phyloP scores from a whole-genome alignment of 2,113 vertebrate species.

The Lampris megalopsis region DNA sequence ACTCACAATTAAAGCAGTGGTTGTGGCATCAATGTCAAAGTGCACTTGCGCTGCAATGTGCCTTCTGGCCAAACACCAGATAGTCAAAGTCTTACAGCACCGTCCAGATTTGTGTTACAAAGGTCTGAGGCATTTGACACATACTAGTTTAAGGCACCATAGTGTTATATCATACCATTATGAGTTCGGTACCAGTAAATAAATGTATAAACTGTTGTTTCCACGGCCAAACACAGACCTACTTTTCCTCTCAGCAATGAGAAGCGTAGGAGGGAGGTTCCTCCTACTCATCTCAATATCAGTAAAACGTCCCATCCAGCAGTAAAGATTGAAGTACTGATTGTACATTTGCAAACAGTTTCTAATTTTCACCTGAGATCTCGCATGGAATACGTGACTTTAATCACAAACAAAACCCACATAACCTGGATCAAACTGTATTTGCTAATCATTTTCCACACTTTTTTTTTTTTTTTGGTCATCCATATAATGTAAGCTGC shows the following conservation, averaged over 20 bases:
- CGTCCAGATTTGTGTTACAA: constrained; percentile 8
- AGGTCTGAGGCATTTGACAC: no score
- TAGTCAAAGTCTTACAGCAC: constrained; percentile 1
- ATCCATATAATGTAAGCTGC: constrained; percentile 12
- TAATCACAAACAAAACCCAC: constrained; percentile 10
- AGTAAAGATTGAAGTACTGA: constrained; percentile 21
- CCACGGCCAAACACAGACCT: no score
- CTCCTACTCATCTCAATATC: no score
- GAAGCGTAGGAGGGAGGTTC: no score
- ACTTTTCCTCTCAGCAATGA: no score
- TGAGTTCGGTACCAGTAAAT: no score
- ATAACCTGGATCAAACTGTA: background rate
- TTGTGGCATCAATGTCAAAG: background rate
- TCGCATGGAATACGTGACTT: background rate
- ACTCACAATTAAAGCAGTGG: no score
- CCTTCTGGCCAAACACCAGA: constrained; percentile 8
- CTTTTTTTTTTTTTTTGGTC: no score
- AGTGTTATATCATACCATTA: no score
- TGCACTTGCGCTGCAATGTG: background rate
- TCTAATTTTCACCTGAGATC: constrained; percentile 59
- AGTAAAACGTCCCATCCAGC: constrained; percentile 34
- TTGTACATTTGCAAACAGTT: constrained; percentile 7
- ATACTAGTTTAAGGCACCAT: no score
- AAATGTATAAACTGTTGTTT: no score
- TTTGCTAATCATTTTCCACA: no score